phyloP scores from a whole-genome alignment of 2,113 vertebrate genomes.

The Podarcis muralis region DNA sequence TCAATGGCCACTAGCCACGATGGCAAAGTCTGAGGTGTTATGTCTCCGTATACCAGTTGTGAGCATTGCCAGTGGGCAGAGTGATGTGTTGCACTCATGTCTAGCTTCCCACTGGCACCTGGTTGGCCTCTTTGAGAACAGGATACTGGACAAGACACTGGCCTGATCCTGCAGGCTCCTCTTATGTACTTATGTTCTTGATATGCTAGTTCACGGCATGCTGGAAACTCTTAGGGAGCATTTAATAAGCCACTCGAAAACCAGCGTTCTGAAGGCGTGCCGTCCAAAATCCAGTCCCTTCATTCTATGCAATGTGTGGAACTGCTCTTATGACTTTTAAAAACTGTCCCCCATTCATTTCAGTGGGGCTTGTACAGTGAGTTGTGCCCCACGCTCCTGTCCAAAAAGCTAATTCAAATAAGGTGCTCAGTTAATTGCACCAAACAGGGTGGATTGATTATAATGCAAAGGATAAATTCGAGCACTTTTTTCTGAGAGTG shows the following conservation, averaged over 20 bases:
- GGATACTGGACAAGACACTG: too few relatives aligned
- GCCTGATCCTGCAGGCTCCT: too few relatives aligned
- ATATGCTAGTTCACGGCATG: too few relatives aligned
- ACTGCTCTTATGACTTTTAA: neutral
- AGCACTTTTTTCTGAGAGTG: constrained; percentile 2
- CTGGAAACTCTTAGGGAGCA: neutral
- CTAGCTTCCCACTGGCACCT: too few relatives aligned
- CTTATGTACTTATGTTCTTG: too few relatives aligned
- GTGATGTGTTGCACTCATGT: too few relatives aligned
- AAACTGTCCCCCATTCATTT: neutral
- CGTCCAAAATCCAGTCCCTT: neutral
- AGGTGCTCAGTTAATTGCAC: constrained; percentile 11
- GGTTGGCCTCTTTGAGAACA: too few relatives aligned
- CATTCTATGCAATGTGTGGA: neutral
- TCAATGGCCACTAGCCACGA: too few relatives aligned
- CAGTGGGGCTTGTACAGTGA: neutral
- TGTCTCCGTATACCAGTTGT: too few relatives aligned
- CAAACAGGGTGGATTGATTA: constrained; percentile 24
- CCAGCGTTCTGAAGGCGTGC: neutral
- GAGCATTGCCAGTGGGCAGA: too few relatives aligned
- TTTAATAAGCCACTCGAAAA: neutral
- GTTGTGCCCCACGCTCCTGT: neutral
- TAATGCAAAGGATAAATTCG: constrained; percentile 33
- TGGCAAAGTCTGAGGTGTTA: too few relatives aligned
- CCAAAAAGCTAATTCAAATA: neutral